Evolutionary conservation across 2,797 vertebrate species (phyloP).

Genomic region (Pygocentrus nattereri): DNA sequence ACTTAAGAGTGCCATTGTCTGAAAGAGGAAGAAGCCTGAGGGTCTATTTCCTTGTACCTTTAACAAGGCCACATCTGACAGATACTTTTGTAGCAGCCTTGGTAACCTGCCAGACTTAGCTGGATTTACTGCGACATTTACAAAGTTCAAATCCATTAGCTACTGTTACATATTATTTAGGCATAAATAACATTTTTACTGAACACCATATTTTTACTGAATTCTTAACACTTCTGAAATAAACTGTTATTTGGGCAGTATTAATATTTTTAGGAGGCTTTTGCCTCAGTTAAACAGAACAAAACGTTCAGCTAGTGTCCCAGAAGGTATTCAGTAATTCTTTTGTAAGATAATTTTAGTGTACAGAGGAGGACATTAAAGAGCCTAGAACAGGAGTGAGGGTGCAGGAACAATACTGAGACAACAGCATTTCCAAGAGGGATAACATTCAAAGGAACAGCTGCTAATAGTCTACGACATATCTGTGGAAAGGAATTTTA

Average conservation of each 20-base stretch:
- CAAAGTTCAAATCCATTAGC: neutral
- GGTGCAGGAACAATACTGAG: too few species aligned
- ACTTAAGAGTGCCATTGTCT: neutral
- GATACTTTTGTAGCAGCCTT: neutral
- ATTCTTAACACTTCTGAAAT: too few species aligned
- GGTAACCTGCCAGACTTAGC: neutral
- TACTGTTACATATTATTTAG: neutral
- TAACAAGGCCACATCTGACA: neutral
- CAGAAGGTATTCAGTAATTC: neutral
- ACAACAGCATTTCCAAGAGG: too few species aligned
- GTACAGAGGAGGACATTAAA: neutral
- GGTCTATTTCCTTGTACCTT: neutral
- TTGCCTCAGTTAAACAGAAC: neutral
- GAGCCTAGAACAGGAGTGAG: neutral
- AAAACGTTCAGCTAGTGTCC: neutral
- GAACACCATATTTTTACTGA: too few species aligned
- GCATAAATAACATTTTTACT: too few species aligned
- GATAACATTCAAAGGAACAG: neutral
- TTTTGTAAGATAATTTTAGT: neutral
- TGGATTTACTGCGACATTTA: neutral
- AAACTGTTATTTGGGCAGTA: too few species aligned
- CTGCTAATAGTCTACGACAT: neutral
- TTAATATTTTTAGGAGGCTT: neutral
- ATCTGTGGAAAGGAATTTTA: conserved; percentile 52
- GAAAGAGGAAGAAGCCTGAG: neutral